A percentile compares a stretch with the other conserved stretches of the same genome.
These are phyloP conservation scores for Myzus persicae DNA, from an alignment of 1,140 invertebrate species.

Conservation along the genomic window DNA sequence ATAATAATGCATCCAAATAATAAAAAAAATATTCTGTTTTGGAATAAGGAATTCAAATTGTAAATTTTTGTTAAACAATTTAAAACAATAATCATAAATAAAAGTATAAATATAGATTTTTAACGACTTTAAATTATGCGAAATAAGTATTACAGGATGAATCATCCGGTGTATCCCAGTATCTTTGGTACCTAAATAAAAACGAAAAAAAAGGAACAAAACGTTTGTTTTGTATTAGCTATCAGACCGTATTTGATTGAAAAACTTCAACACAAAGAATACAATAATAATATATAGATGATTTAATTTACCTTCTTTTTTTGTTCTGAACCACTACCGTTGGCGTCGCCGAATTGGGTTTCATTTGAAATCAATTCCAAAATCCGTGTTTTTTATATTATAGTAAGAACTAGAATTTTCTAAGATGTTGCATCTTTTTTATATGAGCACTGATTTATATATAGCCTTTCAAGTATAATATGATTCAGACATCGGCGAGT, in stretches of 20 bases:
- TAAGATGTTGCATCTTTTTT: background rate
- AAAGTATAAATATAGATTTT: too few species aligned
- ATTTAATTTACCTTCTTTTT: background rate
- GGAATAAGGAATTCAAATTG: too few species aligned
- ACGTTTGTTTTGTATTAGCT: background rate
- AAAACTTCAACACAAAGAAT: background rate
- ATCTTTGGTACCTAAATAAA: background rate
- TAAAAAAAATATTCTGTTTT: too few species aligned
- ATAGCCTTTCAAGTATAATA: background rate
- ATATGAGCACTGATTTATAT: background rate
- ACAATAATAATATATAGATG: background rate
- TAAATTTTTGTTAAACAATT: too few species aligned
- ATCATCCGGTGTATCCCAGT: too few species aligned
- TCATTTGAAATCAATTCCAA: background rate
- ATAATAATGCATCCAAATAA: too few species aligned
- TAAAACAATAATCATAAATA: too few species aligned
- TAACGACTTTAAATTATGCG: too few species aligned
- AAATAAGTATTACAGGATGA: too few species aligned
- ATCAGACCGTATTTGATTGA: background rate
- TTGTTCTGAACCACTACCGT: background rate
- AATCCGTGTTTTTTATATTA: background rate
- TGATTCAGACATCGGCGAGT: background rate
- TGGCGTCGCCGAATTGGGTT: too few species aligned
- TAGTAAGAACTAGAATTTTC: background rate
- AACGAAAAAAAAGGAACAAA: background rate